A percentile compares a stretch with the other conserved stretches of the same genome.
These are phyloP conservation scores for Prunella fulvescens DNA, from an alignment of 2,113 vertebrate species.

Conservation along the genomic window DNA sequence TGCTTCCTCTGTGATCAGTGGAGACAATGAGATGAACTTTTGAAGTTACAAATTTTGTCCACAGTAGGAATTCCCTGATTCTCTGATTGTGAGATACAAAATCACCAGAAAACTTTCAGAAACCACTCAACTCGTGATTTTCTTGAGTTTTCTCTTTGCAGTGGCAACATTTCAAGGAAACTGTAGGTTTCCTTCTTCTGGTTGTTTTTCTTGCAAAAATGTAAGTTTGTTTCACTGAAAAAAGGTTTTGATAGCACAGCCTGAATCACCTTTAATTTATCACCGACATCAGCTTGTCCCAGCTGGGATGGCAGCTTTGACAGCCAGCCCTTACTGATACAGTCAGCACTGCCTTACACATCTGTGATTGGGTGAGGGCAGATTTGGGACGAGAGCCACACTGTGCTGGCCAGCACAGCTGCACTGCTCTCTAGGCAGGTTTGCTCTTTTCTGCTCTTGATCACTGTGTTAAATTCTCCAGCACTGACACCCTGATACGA, in stretches of 20 bases:
- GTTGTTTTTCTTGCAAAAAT: neutral
- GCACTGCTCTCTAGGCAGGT: neutral
- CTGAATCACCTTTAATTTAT: neutral
- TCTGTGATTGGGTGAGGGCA: neutral
- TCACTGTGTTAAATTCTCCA: neutral
- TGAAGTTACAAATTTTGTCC: neutral
- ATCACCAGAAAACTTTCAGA: neutral
- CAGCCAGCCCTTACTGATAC: neutral
- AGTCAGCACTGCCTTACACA: neutral
- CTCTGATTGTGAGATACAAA: accelerated
- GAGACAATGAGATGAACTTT: neutral
- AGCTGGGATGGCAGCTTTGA: neutral
- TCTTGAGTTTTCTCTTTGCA: neutral
- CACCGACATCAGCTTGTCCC: neutral
- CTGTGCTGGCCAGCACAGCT: neutral
- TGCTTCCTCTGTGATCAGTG: neutral
- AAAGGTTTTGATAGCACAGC: neutral
- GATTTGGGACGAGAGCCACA: neutral
- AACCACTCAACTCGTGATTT: neutral
- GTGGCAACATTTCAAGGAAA: neutral
- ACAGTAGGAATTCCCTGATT: neutral
- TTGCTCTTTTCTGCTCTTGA: neutral
- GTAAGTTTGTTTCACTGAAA: neutral
- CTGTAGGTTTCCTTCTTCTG: neutral
- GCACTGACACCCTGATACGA: accelerated